Percentiles rank a stretch among this genome's conserved stretches.
Evolutionary conservation across 2,797 vertebrate genomes (phyloP).

Genomic region (Oceanodroma leucorhoa): DNA sequence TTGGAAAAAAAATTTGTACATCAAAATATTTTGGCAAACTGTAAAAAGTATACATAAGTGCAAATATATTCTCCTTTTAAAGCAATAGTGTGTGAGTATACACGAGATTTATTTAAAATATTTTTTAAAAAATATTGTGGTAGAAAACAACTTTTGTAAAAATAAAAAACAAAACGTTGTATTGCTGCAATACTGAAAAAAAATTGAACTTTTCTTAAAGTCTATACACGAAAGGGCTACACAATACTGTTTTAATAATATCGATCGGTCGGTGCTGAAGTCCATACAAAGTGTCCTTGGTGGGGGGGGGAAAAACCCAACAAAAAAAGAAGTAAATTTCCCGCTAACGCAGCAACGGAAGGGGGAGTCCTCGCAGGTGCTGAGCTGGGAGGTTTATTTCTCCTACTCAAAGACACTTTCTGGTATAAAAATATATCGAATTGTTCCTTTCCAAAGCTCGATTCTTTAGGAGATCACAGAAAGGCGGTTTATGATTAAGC

Average conservation of each 20-base stretch:
- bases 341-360: neutral
- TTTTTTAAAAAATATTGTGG: slow-evolving; percentile 73
- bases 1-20: slow-evolving; percentile 79
- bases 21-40: slow-evolving; percentile 78
- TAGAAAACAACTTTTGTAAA: slow-evolving; percentile 75
- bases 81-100: slow-evolving; percentile 84
- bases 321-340: neutral
- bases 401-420: slow-evolving; percentile 34
- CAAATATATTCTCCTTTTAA: slow-evolving; percentile 84
- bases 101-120: slow-evolving; percentile 76
- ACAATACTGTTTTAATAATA: slow-evolving; percentile 55
- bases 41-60: slow-evolving; percentile 83
- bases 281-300: slow-evolving; percentile 25
- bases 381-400: slow-evolving; percentile 12
- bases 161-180: slow-evolving; percentile 54
- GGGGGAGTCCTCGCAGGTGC: neutral
- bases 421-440: neutral
- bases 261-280: slow-evolving; percentile 54
- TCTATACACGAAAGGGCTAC: slow-evolving; percentile 56
- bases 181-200: slow-evolving; percentile 66
- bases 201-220: slow-evolving; percentile 37
- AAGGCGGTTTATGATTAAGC: neutral
- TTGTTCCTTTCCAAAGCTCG: slow-evolving; percentile 27
- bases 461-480: slow-evolving; percentile 27
- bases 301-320: neutral